Base-by-base conservation (phyloP, 1,140 invertebrate species). In the Drosophila littoralis region DNA sequence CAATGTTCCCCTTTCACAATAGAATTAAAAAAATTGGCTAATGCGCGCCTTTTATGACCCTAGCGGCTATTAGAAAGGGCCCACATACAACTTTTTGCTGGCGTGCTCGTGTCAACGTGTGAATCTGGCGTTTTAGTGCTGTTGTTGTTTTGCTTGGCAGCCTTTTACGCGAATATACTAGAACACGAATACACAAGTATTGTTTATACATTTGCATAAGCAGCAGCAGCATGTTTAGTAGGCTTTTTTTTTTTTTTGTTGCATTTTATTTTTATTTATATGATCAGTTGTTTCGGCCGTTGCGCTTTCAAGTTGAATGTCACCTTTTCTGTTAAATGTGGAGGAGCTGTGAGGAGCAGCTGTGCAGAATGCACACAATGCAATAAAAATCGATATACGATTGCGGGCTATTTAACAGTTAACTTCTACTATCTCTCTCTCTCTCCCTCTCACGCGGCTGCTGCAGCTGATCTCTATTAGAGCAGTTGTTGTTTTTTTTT, bases 221-320 rank as follows among this genome's bases (percentile, higher is more conserved):
- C 69, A 52, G 45, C 5, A 13, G 43, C n/a, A 48, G n/a, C 33
- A 51, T 51, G 13, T 8, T 38, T 15, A 32, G 9, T 55, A n/a
- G n/a, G n/a, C n/a, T n/a, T n/a, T n/a, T 45, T 52, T 10, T n/a
- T 32, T 35, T 70, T 51, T 13, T 12, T 42, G 10, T 58, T 35
- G n/a, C 28, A 17, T 36, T 36, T 36, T 12, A 40, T 55, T 33
- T 15, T 12, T 38, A 69, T 57, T 60, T 38, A 48, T n/a, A 61
- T 48, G 12, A 48, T 59, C n/a, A 33, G 5, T 58, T 32, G n/a
- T 22, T 40, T 33, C 10, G 12, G 3, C 9, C 9, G 33, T 22
- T 40, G 52, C 33, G 15, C 43, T 46, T 59, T 68, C 50, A 60
- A 68, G 42, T 74, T 61, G 55, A 74, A 61, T 74, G 68, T 75